Conservation (phyloP, 2,888 invertebrate species). For the Sclerodermus sp. region DNA sequence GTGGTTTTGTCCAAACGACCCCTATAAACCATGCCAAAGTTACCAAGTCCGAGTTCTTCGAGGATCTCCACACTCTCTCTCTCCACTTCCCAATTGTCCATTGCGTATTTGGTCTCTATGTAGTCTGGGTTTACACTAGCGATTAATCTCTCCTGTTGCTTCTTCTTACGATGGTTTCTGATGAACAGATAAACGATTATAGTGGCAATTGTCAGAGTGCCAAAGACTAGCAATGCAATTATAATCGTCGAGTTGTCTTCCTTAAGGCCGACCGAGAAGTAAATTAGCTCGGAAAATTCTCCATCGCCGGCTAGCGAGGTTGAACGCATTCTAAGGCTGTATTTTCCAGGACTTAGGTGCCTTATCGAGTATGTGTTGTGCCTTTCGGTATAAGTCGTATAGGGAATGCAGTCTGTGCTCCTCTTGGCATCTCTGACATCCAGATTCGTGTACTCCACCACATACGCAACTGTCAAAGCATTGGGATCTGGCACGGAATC, state of each 20-base stretch:
- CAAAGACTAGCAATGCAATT: conserved; percentile 30
- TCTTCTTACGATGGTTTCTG: conserved; percentile 42
- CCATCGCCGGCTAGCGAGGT: conserved; percentile 65
- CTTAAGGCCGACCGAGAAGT: conserved; percentile 35
- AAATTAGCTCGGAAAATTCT: conserved; percentile 39
- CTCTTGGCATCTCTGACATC: conserved; percentile 51
- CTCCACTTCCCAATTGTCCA: conserved; percentile 74
- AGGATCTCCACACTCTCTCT: conserved; percentile 64
- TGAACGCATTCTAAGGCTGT: conserved; percentile 64
- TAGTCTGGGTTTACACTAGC: conserved; percentile 70
- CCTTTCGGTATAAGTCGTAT: conserved; percentile 33
- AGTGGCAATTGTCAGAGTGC: conserved; percentile 17
- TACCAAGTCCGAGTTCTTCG: conserved; percentile 68
- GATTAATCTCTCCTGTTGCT: conserved; percentile 57
- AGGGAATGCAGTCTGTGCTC: conserved; percentile 60
- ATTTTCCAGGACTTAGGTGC: conserved; percentile 62
- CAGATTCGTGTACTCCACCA: conserved; percentile 60
- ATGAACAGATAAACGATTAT: conserved; percentile 39
- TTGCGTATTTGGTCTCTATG: conserved; percentile 62
- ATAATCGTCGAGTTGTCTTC: conserved; percentile 24
- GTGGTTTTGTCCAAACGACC: conserved; percentile 59
- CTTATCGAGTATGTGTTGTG: conserved; percentile 40
- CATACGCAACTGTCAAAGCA: conserved; percentile 67
- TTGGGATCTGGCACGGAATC: conserved; percentile 67
- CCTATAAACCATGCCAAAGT: conserved; percentile 74